Conservation (phyloP, 2,888 invertebrate species). For the Epicampocera succincta region DNA sequence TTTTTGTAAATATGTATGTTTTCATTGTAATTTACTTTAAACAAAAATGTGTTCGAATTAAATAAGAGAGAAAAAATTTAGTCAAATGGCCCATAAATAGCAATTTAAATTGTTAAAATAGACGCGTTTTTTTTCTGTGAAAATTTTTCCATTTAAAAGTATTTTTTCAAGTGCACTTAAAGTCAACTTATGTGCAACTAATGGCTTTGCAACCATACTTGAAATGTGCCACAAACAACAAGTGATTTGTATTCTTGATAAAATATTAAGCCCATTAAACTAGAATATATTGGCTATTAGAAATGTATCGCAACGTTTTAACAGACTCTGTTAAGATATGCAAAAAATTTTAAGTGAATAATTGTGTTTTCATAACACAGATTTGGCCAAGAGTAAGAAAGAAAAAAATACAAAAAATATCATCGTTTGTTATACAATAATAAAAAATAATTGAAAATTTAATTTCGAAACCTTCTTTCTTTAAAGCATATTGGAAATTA, state of each 20-base stretch:
- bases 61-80: slow-evolving; percentile 26
- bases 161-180: slow-evolving; percentile 58
- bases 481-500: no score
- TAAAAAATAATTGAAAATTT: no score
- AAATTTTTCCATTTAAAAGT: slow-evolving; percentile 16
- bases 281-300: slow-evolving; percentile 38
- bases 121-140: slow-evolving; percentile 5
- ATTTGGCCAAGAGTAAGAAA: slow-evolving; percentile 23
- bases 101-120: slow-evolving; percentile 57
- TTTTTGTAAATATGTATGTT: slow-evolving; percentile 7
- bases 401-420: background rate
- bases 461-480: no score
- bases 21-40: slow-evolving; percentile 1
- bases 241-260: slow-evolving; percentile 37
- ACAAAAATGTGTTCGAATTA: slow-evolving; percentile 19
- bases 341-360: slow-evolving; percentile 57
- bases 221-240: slow-evolving; percentile 32
- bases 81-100: slow-evolving; percentile 56
- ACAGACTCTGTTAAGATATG: slow-evolving; percentile 36
- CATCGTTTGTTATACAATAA: no score
- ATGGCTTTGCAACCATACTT: slow-evolving; percentile 29
- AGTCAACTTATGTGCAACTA: slow-evolving; percentile 37
- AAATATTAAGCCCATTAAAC: slow-evolving; percentile 27
- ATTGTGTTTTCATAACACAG: slow-evolving; percentile 33
- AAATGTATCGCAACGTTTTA: slow-evolving; percentile 13